A percentile compares a stretch with the other conserved stretches of the same genome.
Evolutionary conservation across 1,140 invertebrate genomes (phyloP).

Genomic region (Achatina immaculata): DNA sequence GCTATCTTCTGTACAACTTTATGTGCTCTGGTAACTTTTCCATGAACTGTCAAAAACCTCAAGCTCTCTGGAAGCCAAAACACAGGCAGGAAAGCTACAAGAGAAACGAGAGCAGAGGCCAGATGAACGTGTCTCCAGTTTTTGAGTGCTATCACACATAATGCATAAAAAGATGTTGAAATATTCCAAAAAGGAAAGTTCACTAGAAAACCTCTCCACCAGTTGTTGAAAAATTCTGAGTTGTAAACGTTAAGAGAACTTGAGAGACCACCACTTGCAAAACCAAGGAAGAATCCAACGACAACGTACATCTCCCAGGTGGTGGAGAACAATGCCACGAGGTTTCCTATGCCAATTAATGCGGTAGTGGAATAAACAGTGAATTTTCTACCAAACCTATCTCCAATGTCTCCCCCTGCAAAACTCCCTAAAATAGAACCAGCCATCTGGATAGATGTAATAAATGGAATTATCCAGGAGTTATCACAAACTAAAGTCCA

Average conservation of each 20-base stretch:
- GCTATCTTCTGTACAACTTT: not conserved
- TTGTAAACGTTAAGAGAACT: not conserved
- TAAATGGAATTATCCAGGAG: not conserved
- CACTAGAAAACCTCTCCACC: not conserved
- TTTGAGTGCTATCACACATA: not conserved
- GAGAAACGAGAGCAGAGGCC: not conserved
- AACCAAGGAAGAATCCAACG: not conserved
- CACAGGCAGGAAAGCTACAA: not conserved
- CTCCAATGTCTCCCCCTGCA: not conserved
- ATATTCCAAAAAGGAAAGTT: not conserved
- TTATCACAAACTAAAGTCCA: not conserved
- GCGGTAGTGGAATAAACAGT: not conserved
- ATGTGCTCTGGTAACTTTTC: not conserved
- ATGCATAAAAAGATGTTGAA: not conserved
- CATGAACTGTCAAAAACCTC: not conserved
- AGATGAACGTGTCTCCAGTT: not conserved
- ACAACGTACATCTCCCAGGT: constrained; percentile 2
- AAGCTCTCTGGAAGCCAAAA: constrained; percentile 1
- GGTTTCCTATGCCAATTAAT: not conserved
- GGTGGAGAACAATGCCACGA: not conserved
- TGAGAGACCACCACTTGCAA: not conserved
- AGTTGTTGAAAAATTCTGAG: not conserved
- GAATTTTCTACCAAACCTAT: not conserved
- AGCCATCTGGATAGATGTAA: not conserved
- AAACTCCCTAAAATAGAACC: not conserved